Evolutionary conservation across 2,888 invertebrate species (phyloP), one percentile per base, ranked within the genome.

Genomic region (Poecilus cupreus): DNA sequence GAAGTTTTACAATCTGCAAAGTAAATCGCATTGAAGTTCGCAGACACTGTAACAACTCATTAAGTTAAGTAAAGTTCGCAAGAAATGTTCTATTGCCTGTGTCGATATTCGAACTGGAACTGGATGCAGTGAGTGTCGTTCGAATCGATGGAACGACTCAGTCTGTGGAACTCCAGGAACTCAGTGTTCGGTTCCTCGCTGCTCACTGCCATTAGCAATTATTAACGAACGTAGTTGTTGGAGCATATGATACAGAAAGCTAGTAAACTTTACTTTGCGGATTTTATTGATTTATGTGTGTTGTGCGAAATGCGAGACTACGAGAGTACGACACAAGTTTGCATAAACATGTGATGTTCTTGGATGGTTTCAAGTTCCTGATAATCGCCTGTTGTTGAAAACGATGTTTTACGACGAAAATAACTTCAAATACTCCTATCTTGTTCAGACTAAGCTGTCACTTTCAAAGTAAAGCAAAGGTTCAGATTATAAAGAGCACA

Each of bases 221-320:
- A 79, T 82, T 79, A 82, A 82, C 79, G 82, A 82, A 82, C 75
- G 70, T 75, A 79, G 74, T 82, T 80, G 80, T 82, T 79, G 37
- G 57, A 46, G 64, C 79, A 70, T 68, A 79, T 46, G 68, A 43
- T 26, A 70, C 70, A 20, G 24, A 20, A 46, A 22, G 49, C 39
- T 76, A 54, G 32, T 32, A 32, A 76, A 32, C 32, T 32, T 32
- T 2, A 54, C 76, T 76, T 76, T 74, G 32, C 26, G 76, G 54
- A 20, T 54, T 76, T 51, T 32, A 76, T 76, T 54, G 76, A 76
- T 76, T 76, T 51, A 57, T 76, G 54, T 51, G 46, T 49, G 51
- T 20, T 16, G 75, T 76, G 32, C 13, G 8, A 8, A 16, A 26
- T 32, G 16, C 16, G 46, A 22, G 49, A 20, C 70, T 6, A 37